Conservation (phyloP, 2,888 invertebrate species). For the Cerceris rybyensis region DNA sequence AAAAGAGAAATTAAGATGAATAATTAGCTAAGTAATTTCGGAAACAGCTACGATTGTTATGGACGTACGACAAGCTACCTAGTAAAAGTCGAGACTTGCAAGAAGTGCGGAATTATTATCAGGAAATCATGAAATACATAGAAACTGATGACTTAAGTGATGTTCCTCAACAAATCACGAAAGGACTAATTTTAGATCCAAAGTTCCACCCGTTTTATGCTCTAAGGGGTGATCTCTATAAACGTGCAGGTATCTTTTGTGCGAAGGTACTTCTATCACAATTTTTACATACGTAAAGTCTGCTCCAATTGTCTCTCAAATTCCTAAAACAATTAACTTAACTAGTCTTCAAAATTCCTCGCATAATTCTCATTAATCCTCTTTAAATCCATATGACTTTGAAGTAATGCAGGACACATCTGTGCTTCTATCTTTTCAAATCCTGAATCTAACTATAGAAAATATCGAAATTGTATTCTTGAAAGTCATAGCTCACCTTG, state of each 20-base stretch:
- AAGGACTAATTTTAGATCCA: constrained; percentile 57
- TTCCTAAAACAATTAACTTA: too few relatives aligned
- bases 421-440: too few relatives aligned
- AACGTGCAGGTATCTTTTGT: constrained; percentile 43
- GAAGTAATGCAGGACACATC: too few relatives aligned
- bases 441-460: too few relatives aligned
- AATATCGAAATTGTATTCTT: too few relatives aligned
- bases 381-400: too few relatives aligned
- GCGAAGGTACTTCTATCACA: too few relatives aligned
- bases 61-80: constrained; percentile 24
- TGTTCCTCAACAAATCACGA: constrained; percentile 38
- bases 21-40: background rate
- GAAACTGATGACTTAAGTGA: constrained; percentile 14
- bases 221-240: constrained; percentile 55
- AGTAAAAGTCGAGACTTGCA: constrained; percentile 13
- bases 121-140: constrained; percentile 25
- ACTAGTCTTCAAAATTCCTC: too few relatives aligned
- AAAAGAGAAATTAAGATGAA: background rate
- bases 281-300: too few relatives aligned
- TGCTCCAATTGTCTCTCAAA: too few relatives aligned
- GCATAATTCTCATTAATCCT: too few relatives aligned
- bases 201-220: constrained; percentile 55
- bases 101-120: constrained; percentile 31
- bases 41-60: constrained; percentile 36
- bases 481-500: too few relatives aligned